These are phyloP conservation scores for Hexactinellida sp. DNA, from an alignment of 37 sponge, comb jelly and placozoan genomes.

Conservation along the genomic window DNA sequence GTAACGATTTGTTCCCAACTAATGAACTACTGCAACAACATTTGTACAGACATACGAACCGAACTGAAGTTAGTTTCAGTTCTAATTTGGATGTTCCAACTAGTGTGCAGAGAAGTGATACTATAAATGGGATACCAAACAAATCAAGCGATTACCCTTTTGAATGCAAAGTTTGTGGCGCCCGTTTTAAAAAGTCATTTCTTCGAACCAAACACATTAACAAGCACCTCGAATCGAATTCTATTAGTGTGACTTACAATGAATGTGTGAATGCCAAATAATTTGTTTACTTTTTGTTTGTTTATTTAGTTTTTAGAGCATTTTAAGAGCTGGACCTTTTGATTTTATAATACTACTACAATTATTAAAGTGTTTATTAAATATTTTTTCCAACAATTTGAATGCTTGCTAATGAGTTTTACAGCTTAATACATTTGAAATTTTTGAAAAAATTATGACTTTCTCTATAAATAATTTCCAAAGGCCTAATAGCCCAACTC, in stretches of 20 bases:
- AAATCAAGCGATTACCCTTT: background rate
- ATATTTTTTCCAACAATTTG: background rate
- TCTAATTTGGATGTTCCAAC: too few relatives aligned
- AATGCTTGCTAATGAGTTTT: background rate
- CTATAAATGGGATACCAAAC: background rate
- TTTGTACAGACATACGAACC: background rate
- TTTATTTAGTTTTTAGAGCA: background rate
- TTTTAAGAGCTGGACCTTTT: too few relatives aligned
- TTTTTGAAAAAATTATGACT: too few relatives aligned
- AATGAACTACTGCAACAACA: background rate
- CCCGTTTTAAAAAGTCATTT: background rate
- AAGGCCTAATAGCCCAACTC: constrained; percentile 23
- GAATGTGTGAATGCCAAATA: background rate
- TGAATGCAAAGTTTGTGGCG: background rate
- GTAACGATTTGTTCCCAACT: background rate
- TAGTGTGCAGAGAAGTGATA: too few relatives aligned
- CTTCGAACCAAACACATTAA: constrained; percentile 6
- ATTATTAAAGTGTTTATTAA: background rate
- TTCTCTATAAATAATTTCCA: background rate
- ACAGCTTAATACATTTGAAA: background rate
- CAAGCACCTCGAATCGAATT: background rate
- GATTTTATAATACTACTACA: background rate
- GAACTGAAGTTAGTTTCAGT: background rate
- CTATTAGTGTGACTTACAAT: background rate
- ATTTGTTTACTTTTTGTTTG: background rate